Evolutionary conservation across 1,140 invertebrate species (phyloP), one percentile per base, ranked within the genome.

Genomic region (Triops longicaudatus): DNA sequence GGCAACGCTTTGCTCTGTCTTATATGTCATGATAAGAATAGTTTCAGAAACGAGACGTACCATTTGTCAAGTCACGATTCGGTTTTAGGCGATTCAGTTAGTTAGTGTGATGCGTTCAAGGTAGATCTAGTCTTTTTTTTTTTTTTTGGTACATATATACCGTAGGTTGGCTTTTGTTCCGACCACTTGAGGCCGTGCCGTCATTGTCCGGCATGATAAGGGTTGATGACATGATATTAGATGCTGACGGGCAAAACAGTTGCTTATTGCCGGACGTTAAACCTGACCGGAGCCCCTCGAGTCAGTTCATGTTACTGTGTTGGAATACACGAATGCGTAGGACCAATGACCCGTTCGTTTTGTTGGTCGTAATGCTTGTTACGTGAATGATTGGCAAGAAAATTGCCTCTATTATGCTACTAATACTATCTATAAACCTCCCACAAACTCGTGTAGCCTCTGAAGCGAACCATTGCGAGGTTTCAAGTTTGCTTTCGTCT

Each of bases 281-380:
- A 63, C 50, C 50, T 63, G 50, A 22, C 22, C 22, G 17, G 22
- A 63, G 50, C 50, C 50, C n/a, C 50, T 63, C 50, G 22, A 63
- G 50, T 63, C 50, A 63, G 50, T 63, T 63, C 50, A 17, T 63
- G 50, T 63, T 63, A 12, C 50, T 63, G 17, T 22, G 50, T 63
- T 22, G 50, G 50, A 22, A 7, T 22, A 63, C 50, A 63, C 22
- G 22, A 37, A 37, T 37, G 31, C 7, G 14, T 22, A 17, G 2
- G 50, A 63, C 50, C 50, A 63, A 63, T 63, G 50, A 63, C 50
- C 50, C 50, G 50, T 22, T n/a, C n/a, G n/a, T n/a, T n/a, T n/a
- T 12, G 50, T 63, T 37, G 50, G 50, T 14, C 50, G 50, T 22
- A 1, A 22, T 63, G 0, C 50, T 17, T 22, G 14, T 22, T 63